Evolutionary conservation across 2,113 vertebrate genomes (phyloP), one percentile per base, ranked within the genome.

Genomic region (Sapajus apella): DNA sequence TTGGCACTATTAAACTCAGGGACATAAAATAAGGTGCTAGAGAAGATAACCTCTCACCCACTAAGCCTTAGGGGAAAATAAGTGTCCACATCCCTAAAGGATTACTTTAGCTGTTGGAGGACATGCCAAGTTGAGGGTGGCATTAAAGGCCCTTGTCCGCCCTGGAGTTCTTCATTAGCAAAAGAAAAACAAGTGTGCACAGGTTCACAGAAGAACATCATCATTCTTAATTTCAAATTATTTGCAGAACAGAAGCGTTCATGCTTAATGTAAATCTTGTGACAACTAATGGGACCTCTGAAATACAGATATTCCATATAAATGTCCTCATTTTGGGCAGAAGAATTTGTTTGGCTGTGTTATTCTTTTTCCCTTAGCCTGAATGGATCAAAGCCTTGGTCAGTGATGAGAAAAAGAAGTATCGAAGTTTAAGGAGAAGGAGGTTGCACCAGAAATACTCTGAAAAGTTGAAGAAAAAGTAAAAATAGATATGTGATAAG

Each of bases 11-110:
- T 97, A 98, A 97, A 98, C 97, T 97, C 77, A 94, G 75, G 89
- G 93, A 97, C 96, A 98, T 98, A 97, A 98, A 98, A 93, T 2
- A 79, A 97, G 73, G 82, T 73, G 97, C 87, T 95, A 97, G 98
- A 98, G 92, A 91, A 97, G 97, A 97, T 98, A 98, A 97, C 95
- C 96, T 96, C 97, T 97, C 94, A 93, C 87, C 98, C 96, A 90
- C 90, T 97, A 97, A 93, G 75, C 96, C 87, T 96, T 96, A 81
- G 73, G 82, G 95, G 61, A 95, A 87, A 92, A 98, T 92, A 87
- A 68, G 10, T 66, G 87, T 87, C 94, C 90, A 97, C 83, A 95
- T 95, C 37, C 81, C 77, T 47, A 1, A 97, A 96, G 66, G 72
- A 96, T 93, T 97, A 97, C 76, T 96, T 94, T 97, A 96, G 96